phyloP scores from a whole-genome alignment of 2,113 vertebrate genomes.

The Lepus americanus region DNA sequence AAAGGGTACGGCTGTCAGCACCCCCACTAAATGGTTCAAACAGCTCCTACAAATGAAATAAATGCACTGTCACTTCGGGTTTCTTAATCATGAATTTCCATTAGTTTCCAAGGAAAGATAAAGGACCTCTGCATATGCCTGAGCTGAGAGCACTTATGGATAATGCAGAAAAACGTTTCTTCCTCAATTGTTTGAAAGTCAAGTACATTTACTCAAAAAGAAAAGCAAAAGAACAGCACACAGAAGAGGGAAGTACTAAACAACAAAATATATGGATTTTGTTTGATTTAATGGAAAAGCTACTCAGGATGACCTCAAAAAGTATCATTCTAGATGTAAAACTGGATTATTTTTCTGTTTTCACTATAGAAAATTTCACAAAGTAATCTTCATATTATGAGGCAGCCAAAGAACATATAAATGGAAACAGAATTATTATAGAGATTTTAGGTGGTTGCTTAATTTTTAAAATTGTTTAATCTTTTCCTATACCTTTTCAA shows the following conservation, averaged over 20 bases:
- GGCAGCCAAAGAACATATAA: background rate
- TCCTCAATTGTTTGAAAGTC: constrained; percentile 33
- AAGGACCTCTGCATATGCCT: background rate
- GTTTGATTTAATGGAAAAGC: constrained; percentile 9
- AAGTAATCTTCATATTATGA: background rate
- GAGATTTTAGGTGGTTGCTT: background rate
- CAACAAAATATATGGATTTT: background rate
- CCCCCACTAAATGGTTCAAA: background rate
- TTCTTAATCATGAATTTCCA: background rate
- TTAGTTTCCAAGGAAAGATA: background rate
- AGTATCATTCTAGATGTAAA: background rate
- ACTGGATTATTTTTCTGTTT: background rate
- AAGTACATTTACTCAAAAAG: background rate
- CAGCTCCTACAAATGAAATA: constrained; percentile 16
- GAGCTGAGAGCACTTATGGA: constrained; percentile 8
- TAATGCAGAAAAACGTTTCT: background rate
- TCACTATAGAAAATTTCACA: background rate
- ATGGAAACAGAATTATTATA: background rate
- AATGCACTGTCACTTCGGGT: background rate
- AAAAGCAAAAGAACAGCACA: background rate
- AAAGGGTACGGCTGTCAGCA: background rate
- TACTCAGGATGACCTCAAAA: background rate
- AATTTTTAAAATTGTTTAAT: background rate
- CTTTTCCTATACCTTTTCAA: background rate
- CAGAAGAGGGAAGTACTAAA: background rate